Evolutionary conservation across 2,113 vertebrate species (phyloP).

Genomic region (Solenodon paradoxus): DNA sequence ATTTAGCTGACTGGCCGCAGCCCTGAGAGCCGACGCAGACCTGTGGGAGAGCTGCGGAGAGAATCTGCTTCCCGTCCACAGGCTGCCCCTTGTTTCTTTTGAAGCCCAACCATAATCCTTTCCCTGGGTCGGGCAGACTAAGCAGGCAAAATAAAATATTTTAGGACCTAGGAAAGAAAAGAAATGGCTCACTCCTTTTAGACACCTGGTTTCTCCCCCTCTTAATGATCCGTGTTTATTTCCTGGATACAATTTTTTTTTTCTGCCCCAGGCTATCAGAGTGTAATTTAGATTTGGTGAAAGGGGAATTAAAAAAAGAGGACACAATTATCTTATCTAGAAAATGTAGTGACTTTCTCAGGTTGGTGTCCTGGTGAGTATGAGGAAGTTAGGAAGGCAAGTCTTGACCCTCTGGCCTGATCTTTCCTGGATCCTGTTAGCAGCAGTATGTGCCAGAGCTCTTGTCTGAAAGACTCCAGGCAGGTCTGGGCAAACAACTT

Average conservation of each 20-base stretch:
- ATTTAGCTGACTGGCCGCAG: constrained; percentile 76
- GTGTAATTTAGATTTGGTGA: neutral
- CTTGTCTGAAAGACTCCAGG: neutral
- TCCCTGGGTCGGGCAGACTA: constrained; percentile 28
- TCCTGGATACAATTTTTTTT: neutral
- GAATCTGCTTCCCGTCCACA: constrained; percentile 72
- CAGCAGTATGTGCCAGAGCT: neutral
- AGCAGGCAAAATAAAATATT: neutral
- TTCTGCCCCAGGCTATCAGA: neutral
- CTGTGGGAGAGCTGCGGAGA: constrained; percentile 63
- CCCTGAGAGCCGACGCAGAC: constrained; percentile 22
- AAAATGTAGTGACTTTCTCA: neutral
- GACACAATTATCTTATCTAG: neutral
- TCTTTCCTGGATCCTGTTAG: neutral
- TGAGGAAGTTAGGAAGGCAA: neutral
- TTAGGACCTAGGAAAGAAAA: neutral
- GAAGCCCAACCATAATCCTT: constrained; percentile 73
- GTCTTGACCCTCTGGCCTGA: neutral
- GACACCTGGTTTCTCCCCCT: neutral
- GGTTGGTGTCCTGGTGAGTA: neutral
- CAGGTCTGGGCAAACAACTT: neutral
- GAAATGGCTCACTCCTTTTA: neutral
- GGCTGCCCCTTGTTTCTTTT: constrained; percentile 78
- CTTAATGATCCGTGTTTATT: neutral
- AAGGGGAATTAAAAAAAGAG: neutral